Evolutionary conservation across 2,113 vertebrate species (phyloP).

Genomic region (Sinosuthora webbiana): DNA sequence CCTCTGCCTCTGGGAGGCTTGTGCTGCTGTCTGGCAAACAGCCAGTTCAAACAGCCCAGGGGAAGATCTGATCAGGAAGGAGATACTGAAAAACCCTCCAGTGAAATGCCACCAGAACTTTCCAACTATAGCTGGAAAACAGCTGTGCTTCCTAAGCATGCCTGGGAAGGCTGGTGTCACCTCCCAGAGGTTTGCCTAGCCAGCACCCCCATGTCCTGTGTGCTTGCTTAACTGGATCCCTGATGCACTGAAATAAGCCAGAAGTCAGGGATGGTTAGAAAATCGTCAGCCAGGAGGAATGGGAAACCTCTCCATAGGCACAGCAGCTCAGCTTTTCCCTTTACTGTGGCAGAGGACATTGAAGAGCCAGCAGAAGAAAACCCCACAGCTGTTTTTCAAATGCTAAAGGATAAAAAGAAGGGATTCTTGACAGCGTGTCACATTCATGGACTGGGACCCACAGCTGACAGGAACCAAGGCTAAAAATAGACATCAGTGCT

Average conservation of each 20-base stretch:
- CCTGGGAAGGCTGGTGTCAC: not conserved
- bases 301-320: not conserved
- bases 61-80: not conserved
- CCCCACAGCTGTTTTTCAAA: not conserved
- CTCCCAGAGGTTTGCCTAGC: not conserved
- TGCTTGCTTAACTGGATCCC: not conserved
- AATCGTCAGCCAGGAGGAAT: fast-evolving
- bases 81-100: not conserved
- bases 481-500: not conserved
- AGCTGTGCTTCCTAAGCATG: not conserved
- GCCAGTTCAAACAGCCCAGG: not conserved
- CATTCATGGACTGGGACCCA: not conserved
- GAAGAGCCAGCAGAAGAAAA: not conserved
- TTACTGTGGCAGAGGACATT: not conserved
- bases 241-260: not conserved
- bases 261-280: not conserved
- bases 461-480: not conserved
- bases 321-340: not conserved
- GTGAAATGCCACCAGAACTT: not conserved
- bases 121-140: not conserved
- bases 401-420: not conserved
- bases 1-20: not conserved
- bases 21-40: not conserved
- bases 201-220: not conserved
- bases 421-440: not conserved